Base-by-base conservation (phyloP, 1,140 invertebrate species). In the Druon quercuslanigerum region DNA sequence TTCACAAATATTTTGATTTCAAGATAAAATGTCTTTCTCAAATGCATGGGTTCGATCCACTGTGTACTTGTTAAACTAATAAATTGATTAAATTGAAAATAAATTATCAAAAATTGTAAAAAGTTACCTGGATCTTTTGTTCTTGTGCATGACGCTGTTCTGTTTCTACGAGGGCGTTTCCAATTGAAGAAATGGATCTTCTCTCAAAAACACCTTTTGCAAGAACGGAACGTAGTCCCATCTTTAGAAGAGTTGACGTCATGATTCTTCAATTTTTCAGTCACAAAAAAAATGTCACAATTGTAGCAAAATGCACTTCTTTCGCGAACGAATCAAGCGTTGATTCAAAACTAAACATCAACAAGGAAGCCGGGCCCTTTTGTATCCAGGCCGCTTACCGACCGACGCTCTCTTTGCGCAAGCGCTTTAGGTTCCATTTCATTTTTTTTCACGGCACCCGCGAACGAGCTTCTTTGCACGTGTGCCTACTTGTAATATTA, bases 191-290 rank as follows among this genome's bases (percentile, higher is more conserved):
- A 51, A 72, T 33, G 20, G 76, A 33, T 73, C 52, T 72, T 74
- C 80, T 85, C 57, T 87, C 81, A 2, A 86, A 78, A 72, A 79
- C 51, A 52, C 81, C 72, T 19, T 80, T 84, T 2, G 81, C 73
- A 2, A 73, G 66, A 20, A 73, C 51, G 4, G 75, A 79, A 14
- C 80, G 79, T n/a, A 87, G 40, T 54, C 83, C 79, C 50, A 20
- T 77, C 66, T 73, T 79, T 16, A 87, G 60, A 40, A 87, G 77
- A 50, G 77, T 71, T 16, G 74, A 81, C 54, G 82, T 81, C 84
- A 87, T 87, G 71, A 72, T 81, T 60, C 56, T 17, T 66, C 50
- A 40, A 50, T 78, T 74, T 16, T 16, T 14, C 1, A 57, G 51
- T 13, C 13, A 16, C 60, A 66, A 66, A 40, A 40, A 4, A 46